These are phyloP conservation scores for Acrocephalus scirpaceus DNA, from an alignment of 2,797 vertebrate genomes.

Conservation along the genomic window DNA sequence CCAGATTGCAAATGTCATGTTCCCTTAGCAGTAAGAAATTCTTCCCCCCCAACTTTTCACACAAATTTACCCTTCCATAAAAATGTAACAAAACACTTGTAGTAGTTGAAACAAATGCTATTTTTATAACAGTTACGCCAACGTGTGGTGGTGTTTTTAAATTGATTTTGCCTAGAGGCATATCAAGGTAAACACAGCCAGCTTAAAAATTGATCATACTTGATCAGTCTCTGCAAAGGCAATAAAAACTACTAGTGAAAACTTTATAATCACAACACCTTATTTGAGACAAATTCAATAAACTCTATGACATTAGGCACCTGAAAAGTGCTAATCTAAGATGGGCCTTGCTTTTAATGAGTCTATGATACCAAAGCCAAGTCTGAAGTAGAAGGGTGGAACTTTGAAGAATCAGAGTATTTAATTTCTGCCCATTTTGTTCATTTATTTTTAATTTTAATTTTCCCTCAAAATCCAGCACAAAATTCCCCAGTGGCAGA, in stretches of 20 bases:
- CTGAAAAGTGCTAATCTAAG: background rate
- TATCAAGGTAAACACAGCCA: constrained; percentile 34
- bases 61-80: constrained; percentile 43
- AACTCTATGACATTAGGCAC: background rate
- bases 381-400: background rate
- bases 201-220: background rate
- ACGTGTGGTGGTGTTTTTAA: background rate
- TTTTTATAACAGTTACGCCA: constrained; percentile 44
- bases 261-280: background rate
- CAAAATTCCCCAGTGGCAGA: background rate
- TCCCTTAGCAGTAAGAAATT: background rate
- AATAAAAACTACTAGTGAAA: background rate
- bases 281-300: background rate
- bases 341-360: background rate
- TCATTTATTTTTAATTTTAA: background rate
- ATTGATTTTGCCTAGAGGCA: background rate
- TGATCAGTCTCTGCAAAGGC: background rate
- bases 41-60: background rate
- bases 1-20: constrained; percentile 50
- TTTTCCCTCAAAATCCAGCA: background rate
- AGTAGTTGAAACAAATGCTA: constrained; percentile 56
- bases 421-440: background rate
- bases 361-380: background rate
- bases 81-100: constrained; percentile 51
- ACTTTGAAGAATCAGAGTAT: background rate